These are phyloP conservation scores for Scaptomyza pallida DNA, from an alignment of 1,140 invertebrate species.

Conservation along the genomic window DNA sequence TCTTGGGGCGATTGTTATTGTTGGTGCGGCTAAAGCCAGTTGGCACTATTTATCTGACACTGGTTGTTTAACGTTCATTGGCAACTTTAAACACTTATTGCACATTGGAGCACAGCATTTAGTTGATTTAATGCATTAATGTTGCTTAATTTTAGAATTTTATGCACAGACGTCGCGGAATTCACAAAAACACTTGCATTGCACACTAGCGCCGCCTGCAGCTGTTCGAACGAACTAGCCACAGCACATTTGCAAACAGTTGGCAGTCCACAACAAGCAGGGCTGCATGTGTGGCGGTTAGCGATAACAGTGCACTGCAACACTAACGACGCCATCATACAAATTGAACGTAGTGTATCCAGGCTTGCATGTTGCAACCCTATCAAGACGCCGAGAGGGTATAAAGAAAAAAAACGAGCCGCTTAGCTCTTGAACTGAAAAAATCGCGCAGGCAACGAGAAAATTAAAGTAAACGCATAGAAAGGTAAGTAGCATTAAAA, in stretches of 20 bases:
- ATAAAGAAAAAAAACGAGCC: constrained; percentile 62
- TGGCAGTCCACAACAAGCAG: constrained; percentile 20
- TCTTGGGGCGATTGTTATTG: constrained; percentile 64
- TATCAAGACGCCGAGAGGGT: constrained; percentile 65
- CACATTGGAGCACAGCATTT: constrained; percentile 38
- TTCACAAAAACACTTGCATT: constrained; percentile 52
- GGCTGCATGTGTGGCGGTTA: neutral
- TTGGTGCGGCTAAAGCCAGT: constrained; percentile 56
- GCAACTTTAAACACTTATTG: constrained; percentile 46
- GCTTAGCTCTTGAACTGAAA: constrained; percentile 22
- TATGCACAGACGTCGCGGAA: constrained; percentile 70
- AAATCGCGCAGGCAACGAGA: constrained; percentile 29
- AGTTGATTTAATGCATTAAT: constrained; percentile 22
- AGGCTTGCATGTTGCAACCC: constrained; percentile 54
- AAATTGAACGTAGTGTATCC: constrained; percentile 22
- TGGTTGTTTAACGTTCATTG: constrained; percentile 8
- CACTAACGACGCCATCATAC: constrained; percentile 22
- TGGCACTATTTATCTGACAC: constrained; percentile 34
- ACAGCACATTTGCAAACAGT: constrained; percentile 2
- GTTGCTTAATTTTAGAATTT: constrained; percentile 52
- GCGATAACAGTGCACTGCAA: constrained; percentile 2
- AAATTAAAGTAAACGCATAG: constrained; percentile 24
- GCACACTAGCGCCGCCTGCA: constrained; percentile 52
- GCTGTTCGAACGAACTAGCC: constrained; percentile 31
- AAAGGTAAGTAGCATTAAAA: constrained; percentile 18